A percentile compares a stretch with the other conserved stretches of the same genome.
These are phyloP conservation scores for Vanacampus margaritifer DNA, from an alignment of 2,113 vertebrate species.

Conservation along the genomic window DNA sequence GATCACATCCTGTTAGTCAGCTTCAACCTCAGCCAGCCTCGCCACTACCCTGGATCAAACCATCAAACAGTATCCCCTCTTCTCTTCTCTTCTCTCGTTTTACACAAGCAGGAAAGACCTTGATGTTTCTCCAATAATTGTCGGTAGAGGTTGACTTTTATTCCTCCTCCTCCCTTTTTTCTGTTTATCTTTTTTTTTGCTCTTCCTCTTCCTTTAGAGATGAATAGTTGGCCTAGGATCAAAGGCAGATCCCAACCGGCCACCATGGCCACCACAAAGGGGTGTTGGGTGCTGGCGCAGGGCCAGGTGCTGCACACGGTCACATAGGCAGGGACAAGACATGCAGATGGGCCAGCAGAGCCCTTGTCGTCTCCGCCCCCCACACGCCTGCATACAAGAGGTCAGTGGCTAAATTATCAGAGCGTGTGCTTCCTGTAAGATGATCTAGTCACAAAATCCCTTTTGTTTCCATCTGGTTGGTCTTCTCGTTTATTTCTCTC, in stretches of 20 bases:
- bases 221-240: slow-evolving; percentile 73
- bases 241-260: slow-evolving; percentile 67
- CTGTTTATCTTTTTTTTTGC: slow-evolving; percentile 42
- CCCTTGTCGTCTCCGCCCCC: slow-evolving; percentile 29
- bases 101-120: slow-evolving; percentile 62
- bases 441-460: slow-evolving; percentile 34
- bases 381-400: slow-evolving; percentile 36
- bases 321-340: slow-evolving; percentile 48
- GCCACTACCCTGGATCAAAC: slow-evolving; percentile 46
- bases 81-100: slow-evolving; percentile 52
- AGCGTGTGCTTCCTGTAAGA: slow-evolving; percentile 59
- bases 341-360: slow-evolving; percentile 60
- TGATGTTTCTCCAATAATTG: slow-evolving; percentile 78
- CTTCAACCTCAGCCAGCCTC: slow-evolving; percentile 33
- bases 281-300: slow-evolving; percentile 57
- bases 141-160: slow-evolving; percentile 70
- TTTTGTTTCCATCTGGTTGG: slow-evolving; percentile 44
- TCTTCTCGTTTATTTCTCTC: slow-evolving; percentile 11
- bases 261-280: slow-evolving; percentile 66
- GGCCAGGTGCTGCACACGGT: slow-evolving; percentile 61
- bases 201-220: slow-evolving; percentile 72
- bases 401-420: slow-evolving; percentile 62
- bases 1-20: slow-evolving; percentile 60
- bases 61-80: slow-evolving; percentile 58
- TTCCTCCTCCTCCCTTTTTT: slow-evolving; percentile 11